Evolutionary conservation across 2,797 vertebrate genomes (phyloP).

Genomic region (Urosaurus nigricauda): DNA sequence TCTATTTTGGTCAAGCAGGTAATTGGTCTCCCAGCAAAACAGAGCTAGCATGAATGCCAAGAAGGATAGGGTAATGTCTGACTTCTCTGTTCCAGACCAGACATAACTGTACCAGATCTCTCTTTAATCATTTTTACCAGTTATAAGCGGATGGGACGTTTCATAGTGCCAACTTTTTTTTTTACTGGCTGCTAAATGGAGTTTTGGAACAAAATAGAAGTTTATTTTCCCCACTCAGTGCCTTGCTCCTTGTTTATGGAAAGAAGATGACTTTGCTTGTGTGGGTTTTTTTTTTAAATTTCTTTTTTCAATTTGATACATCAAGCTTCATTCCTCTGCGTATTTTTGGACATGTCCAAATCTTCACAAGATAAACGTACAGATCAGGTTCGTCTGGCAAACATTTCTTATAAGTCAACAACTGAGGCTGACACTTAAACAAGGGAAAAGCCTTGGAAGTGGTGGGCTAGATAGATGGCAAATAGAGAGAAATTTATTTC

Average conservation of each 20-base stretch:
- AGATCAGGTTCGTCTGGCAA: not conserved
- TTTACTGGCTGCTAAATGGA: slow-evolving; percentile 12
- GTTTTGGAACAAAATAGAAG: slow-evolving; percentile 33
- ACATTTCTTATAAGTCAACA: not conserved
- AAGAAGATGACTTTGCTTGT: not conserved
- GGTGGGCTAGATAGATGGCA: too few species aligned
- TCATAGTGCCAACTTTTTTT: slow-evolving; percentile 1
- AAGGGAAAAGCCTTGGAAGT: not conserved
- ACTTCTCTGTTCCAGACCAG: slow-evolving; percentile 49
- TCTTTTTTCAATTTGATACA: not conserved
- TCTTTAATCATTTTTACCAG: slow-evolving; percentile 8
- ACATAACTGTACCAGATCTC: not conserved
- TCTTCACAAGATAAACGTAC: slow-evolving; percentile 3
- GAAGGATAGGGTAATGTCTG: slow-evolving; percentile 51
- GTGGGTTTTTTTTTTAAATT: not conserved
- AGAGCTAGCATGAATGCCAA: slow-evolving; percentile 33
- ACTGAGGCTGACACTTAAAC: not conserved
- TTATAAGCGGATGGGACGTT: slow-evolving; percentile 34
- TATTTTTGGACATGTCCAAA: not conserved
- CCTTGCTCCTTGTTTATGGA: slow-evolving; percentile 30
- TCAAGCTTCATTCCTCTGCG: not conserved
- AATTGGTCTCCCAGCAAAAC: slow-evolving; percentile 25
- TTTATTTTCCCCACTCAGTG: not conserved
- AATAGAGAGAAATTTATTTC: not conserved
- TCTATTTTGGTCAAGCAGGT: slow-evolving; percentile 36